A percentile compares a stretch with the other conserved stretches of the same genome.
Evolutionary conservation across 2,113 vertebrate species (phyloP).

Genomic region (Actenoides hombroni): DNA sequence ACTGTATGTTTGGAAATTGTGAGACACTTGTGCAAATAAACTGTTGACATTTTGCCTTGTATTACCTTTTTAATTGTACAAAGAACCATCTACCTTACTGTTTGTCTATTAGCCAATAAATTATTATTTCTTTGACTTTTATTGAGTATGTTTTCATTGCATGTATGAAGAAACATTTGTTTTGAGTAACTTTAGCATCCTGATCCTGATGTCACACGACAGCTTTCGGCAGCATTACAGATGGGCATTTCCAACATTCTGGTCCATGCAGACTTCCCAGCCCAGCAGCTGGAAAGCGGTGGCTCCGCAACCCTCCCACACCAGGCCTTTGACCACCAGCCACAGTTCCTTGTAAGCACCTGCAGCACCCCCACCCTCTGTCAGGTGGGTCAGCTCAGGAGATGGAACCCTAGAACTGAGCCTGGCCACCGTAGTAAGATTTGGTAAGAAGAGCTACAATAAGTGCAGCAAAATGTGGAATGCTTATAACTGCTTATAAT

Average conservation of each 20-base stretch:
- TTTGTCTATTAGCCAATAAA: too few relatives aligned
- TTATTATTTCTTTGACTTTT: too few relatives aligned
- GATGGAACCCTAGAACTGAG: fast-evolving
- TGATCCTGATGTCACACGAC: neutral
- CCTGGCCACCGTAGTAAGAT: fast-evolving
- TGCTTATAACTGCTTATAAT: too few relatives aligned
- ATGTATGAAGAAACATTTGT: too few relatives aligned
- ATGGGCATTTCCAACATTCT: neutral
- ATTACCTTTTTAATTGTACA: too few relatives aligned
- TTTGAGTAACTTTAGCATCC: fast-evolving
- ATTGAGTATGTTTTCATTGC: too few relatives aligned
- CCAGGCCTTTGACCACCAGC: neutral
- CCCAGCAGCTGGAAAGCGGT: neutral
- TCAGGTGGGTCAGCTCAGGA: neutral
- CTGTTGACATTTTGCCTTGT: too few relatives aligned
- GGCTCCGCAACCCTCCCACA: fast-evolving
- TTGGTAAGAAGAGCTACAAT: too few relatives aligned
- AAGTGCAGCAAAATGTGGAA: too few relatives aligned
- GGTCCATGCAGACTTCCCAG: neutral
- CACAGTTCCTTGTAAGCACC: fast-evolving
- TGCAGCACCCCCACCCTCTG: neutral
- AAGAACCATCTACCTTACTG: too few relatives aligned
- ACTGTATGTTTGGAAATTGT: too few relatives aligned
- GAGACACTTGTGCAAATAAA: too few relatives aligned
- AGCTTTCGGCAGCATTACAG: fast-evolving